Evolutionary conservation across 2,797 vertebrate species (phyloP).

Genomic region (Onychomys torridus): DNA sequence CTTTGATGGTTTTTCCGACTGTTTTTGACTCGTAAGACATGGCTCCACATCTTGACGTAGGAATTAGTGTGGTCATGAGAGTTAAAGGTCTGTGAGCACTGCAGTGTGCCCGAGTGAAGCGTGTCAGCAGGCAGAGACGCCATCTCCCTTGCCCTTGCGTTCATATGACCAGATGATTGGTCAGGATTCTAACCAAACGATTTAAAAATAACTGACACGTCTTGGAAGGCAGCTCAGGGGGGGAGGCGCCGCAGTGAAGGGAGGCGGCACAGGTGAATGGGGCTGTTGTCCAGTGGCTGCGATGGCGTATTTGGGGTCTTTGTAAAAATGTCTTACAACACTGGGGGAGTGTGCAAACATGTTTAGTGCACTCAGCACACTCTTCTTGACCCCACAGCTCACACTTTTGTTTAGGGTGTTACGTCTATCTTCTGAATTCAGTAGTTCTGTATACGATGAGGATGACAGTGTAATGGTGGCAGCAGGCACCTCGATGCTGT

Average conservation of each 20-base stretch:
- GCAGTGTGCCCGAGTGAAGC: slow-evolving; percentile 41
- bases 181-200: slow-evolving; percentile 38
- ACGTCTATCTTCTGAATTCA: slow-evolving; percentile 44
- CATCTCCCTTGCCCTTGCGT: not conserved
- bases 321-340: slow-evolving; percentile 20
- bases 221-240: slow-evolving; percentile 1
- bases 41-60: slow-evolving; percentile 70
- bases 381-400: slow-evolving; percentile 12
- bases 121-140: not conserved
- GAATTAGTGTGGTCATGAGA: slow-evolving; percentile 66
- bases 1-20: slow-evolving; percentile 72
- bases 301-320: not conserved
- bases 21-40: slow-evolving; percentile 69
- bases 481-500: slow-evolving; percentile 9
- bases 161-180: slow-evolving; percentile 54
- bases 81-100: slow-evolving; percentile 62
- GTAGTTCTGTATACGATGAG: not conserved
- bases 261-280: not conserved
- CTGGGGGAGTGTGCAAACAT: not conserved
- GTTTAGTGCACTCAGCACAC: not conserved
- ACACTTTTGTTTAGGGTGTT: not conserved
- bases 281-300: not conserved
- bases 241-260: not conserved
- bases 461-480: not conserved
- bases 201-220: slow-evolving; percentile 16